phyloP scores from a whole-genome alignment of 2,797 vertebrate genomes.

The Sylvilagus floridanus region DNA sequence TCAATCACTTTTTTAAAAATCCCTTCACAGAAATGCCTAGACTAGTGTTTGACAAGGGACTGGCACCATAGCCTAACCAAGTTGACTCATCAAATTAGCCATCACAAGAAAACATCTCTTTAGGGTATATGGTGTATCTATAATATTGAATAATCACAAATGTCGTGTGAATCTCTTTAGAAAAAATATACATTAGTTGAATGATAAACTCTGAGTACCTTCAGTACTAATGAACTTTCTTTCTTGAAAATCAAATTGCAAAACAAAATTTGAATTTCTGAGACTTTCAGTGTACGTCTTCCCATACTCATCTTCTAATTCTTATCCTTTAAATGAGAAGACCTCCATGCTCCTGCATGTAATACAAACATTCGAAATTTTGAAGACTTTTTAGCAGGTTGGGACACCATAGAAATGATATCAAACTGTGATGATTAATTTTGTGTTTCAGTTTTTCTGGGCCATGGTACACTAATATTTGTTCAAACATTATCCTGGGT shows the following conservation, averaged over 20 bases:
- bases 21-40: background rate
- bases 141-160: too few relatives aligned
- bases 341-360: background rate
- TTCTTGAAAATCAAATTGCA: background rate
- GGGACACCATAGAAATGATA: background rate
- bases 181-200: background rate
- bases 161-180: background rate
- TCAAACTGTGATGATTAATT: background rate
- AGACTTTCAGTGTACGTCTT: background rate
- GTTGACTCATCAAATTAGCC: rapidly evolving
- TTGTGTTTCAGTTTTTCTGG: background rate
- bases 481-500: background rate
- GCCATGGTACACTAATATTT: background rate
- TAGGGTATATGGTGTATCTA: background rate
- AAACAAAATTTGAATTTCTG: background rate
- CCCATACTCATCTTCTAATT: background rate
- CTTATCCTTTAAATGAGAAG: background rate
- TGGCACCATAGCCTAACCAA: rapidly evolving
- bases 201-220: background rate
- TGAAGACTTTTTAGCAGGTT: background rate
- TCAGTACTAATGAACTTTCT: background rate
- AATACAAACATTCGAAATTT: background rate
- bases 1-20: background rate
- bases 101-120: too few relatives aligned
- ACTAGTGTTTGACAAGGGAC: background rate